Evolutionary conservation across 2,113 vertebrate species (phyloP).

Genomic region (Tychaedon coryphoeus): DNA sequence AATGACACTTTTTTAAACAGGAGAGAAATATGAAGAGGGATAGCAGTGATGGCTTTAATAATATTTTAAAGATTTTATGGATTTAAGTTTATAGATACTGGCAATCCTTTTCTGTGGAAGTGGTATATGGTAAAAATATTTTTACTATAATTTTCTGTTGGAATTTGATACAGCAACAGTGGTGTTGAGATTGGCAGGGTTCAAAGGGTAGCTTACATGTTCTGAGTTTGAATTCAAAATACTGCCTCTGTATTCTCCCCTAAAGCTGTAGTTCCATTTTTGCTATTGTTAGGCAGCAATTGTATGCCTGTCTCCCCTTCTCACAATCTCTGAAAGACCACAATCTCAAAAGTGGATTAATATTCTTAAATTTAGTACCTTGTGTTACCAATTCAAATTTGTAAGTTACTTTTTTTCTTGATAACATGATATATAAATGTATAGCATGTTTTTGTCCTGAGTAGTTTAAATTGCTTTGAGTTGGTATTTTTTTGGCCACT

Average conservation of each 20-base stretch:
- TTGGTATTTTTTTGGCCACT: not conserved
- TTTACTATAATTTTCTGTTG: not conserved
- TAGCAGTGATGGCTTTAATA: not conserved
- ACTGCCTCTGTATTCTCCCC: not conserved
- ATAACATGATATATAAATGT: not conserved
- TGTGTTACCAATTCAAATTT: not conserved
- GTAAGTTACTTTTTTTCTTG: not conserved
- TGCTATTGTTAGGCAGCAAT: constrained; percentile 6
- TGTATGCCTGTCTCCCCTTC: not conserved
- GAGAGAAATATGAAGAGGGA: not conserved
- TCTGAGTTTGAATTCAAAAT: constrained; percentile 3
- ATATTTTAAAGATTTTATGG: not conserved
- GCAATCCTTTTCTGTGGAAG: not conserved
- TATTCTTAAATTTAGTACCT: not conserved
- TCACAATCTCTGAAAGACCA: not conserved
- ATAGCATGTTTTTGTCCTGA: not conserved
- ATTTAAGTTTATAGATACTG: not conserved
- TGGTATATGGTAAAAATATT: not conserved
- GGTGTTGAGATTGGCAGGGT: not conserved
- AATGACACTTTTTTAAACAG: not conserved
- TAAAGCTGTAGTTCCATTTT: not conserved
- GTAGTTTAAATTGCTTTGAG: not conserved
- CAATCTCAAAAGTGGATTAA: not conserved
- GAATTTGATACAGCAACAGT: not conserved
- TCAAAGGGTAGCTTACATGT: not conserved